These are phyloP conservation scores for Trichacis sp. DNA, from an alignment of 2,888 invertebrate species.

Conservation along the genomic window DNA sequence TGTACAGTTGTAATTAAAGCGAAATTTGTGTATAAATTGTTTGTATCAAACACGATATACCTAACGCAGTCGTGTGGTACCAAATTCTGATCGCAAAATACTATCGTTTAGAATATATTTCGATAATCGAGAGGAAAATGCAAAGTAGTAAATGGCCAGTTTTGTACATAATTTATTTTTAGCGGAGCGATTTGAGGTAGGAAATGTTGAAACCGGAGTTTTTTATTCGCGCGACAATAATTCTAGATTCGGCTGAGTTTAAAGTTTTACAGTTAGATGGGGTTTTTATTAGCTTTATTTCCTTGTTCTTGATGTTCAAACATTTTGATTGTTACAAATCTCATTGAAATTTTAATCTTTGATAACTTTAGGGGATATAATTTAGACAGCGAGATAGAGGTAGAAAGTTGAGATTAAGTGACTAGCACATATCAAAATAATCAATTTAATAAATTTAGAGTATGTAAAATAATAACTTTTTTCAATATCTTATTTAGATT, in stretches of 20 bases:
- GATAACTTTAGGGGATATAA: neutral
- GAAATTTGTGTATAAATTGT: neutral
- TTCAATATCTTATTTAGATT: neutral
- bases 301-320: neutral
- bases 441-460: neutral
- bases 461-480: neutral
- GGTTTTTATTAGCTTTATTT: no score
- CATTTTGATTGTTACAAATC: neutral
- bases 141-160: slow-evolving; percentile 31
- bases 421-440: slow-evolving; percentile 19
- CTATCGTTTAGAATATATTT: slow-evolving; percentile 40
- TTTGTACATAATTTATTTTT: slow-evolving; percentile 40
- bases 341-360: neutral
- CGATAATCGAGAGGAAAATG: slow-evolving; percentile 24
- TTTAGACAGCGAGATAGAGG: neutral
- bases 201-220: slow-evolving; percentile 18
- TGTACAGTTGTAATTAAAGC: slow-evolving; percentile 16
- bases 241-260: slow-evolving; percentile 3
- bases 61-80: slow-evolving; percentile 12
- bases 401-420: slow-evolving; percentile 5
- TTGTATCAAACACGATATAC: slow-evolving; percentile 17
- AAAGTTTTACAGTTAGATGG: neutral
- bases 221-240: slow-evolving; percentile 38
- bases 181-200: slow-evolving; percentile 25
- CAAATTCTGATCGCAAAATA: slow-evolving; percentile 16